Conservation (phyloP, 1,140 invertebrate genomes). For the Aphaenogaster ashmeadi region DNA sequence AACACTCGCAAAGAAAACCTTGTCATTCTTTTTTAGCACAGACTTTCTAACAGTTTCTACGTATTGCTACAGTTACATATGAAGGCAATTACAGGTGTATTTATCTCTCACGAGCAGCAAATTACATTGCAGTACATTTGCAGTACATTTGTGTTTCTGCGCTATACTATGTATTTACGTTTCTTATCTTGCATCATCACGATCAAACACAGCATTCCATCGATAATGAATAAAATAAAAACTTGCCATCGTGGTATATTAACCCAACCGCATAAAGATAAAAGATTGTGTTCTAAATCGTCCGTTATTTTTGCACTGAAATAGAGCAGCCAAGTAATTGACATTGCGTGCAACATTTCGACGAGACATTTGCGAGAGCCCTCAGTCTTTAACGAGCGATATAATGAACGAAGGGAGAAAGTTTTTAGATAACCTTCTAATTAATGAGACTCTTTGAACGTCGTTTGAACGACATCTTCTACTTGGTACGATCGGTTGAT, state of each 20-base stretch:
- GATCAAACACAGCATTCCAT: not conserved
- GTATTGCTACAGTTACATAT: conserved; percentile 31
- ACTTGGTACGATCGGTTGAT: not conserved
- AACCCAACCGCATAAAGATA: not conserved
- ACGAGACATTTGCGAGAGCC: not conserved
- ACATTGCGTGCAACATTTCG: conserved; percentile 10
- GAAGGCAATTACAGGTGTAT: conserved; percentile 50
- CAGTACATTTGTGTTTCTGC: too few relatives aligned
- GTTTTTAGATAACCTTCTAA: conserved; percentile 15
- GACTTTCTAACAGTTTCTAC: not conserved
- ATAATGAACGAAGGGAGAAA: conserved; percentile 26
- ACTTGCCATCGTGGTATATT: not conserved
- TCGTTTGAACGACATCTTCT: not conserved
- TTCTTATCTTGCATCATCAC: conserved; percentile 28
- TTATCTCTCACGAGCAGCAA: conserved; percentile 40
- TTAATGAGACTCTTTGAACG: conserved; percentile 36
- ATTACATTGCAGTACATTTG: conserved; percentile 38
- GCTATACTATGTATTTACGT: conserved; percentile 9
- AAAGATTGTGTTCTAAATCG: not conserved
- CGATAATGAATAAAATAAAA: conserved; percentile 4
- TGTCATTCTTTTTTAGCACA: conserved; percentile 18
- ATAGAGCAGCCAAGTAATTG: conserved; percentile 15
- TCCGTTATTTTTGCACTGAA: not conserved
- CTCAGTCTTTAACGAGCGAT: conserved; percentile 15
- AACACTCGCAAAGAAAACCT: not conserved